Evolutionary conservation across 2,797 vertebrate genomes (phyloP), one percentile per base, ranked within the genome.

Genomic region (Acrossocheilus fasciatus): DNA sequence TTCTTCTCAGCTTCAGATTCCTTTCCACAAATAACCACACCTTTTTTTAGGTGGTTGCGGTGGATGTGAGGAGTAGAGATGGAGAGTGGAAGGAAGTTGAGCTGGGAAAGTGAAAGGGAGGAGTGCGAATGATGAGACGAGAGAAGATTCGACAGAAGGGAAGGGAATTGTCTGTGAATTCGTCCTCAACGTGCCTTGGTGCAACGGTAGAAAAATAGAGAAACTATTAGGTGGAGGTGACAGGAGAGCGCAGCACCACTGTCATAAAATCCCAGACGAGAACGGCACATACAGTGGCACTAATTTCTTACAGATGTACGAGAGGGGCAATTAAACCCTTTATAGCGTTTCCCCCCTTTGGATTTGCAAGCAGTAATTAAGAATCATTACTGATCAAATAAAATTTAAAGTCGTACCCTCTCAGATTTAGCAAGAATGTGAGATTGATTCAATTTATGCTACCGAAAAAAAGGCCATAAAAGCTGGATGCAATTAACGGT

Each of bases 311-410:
- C 94, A 94, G 92, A 93, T 91, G 91, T 78, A 75, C 85, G 89
- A 89, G 92, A 91, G 93, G 92, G 85, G 91, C 93, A 93, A 94
- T 96, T 96, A 95, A 94, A 94, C 81, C 83, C 54, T 95, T 95
- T 93, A 96, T 93, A 94, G 92, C 92, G 87, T 92, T 93, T 4
- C 34, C 87, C 83, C 91, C 91, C 90, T 91, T 88, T 87, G 91
- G 91, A 95, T 94, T 94, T 94, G 92, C 91, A 93, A 92, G 91
- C 89, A 75, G 93, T 93, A 94, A 95, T 95, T 95, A 94, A 95
- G 95, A 94, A 95, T 95, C 92, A 93, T 95, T 95, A 93, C 93
- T 93, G 94, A 94, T 96, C 93, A 95, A 95, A 95, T 95, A 93
- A 95, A 95, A 95, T 94, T 93, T 92, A 93, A 95, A 94, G 91